Conservation (phyloP, 2,888 invertebrate species). For the Tetragnatha montana region DNA sequence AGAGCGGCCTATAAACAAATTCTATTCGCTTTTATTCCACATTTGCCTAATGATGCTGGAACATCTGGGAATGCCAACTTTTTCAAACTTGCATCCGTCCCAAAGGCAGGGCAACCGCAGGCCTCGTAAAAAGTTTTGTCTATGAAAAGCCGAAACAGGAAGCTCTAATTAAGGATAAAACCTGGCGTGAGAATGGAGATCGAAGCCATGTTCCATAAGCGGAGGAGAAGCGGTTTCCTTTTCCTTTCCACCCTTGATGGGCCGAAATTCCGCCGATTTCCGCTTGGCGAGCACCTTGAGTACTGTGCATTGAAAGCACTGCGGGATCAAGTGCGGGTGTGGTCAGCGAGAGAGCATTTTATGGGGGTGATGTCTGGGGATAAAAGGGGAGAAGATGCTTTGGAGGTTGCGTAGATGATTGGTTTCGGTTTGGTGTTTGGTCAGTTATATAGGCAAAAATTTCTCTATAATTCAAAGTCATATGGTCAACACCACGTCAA, state of each 20-base stretch:
- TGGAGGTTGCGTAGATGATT: too few species aligned
- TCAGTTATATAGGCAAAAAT: too few species aligned
- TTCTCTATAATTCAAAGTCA: too few species aligned
- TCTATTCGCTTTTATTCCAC: constrained; percentile 5
- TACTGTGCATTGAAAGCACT: neutral
- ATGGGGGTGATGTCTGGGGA: too few species aligned
- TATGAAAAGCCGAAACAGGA: constrained; percentile 64
- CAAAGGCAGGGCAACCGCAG: constrained; percentile 13
- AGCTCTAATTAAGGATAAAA: constrained; percentile 61
- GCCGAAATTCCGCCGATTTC: constrained; percentile 19
- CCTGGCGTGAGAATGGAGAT: constrained; percentile 54
- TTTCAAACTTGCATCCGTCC: constrained; percentile 1
- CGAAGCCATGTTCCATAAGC: constrained; percentile 52
- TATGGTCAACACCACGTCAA: too few species aligned
- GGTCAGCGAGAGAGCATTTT: neutral
- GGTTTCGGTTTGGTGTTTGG: too few species aligned
- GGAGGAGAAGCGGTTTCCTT: constrained; percentile 41
- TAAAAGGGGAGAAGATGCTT: too few species aligned
- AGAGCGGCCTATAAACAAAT: neutral
- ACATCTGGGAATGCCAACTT: constrained; percentile 1
- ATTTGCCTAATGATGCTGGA: constrained; percentile 17
- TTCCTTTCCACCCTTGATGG: constrained; percentile 13
- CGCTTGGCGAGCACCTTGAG: neutral
- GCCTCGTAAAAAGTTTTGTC: constrained; percentile 58
- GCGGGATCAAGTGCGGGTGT: neutral